Conservation (phyloP, 2,797 vertebrate genomes). For the Urosaurus nigricauda region DNA sequence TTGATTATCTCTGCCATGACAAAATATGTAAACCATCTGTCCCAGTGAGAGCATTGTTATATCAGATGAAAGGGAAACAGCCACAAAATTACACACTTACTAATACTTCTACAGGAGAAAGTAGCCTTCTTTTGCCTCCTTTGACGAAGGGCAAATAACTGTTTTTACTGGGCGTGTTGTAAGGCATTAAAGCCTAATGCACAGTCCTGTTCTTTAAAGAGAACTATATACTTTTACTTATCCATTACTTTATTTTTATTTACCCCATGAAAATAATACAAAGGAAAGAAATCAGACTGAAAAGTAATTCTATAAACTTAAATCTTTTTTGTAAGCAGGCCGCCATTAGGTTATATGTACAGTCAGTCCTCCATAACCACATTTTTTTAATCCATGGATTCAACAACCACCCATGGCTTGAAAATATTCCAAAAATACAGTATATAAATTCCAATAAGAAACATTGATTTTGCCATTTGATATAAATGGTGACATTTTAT, state of each 20-base stretch:
- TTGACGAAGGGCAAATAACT: background rate
- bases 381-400: too few relatives aligned
- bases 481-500: too few relatives aligned
- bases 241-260: background rate
- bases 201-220: background rate
- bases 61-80: background rate
- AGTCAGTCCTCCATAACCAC: too few relatives aligned
- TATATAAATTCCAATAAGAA: too few relatives aligned
- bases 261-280: background rate
- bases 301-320: background rate
- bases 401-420: too few relatives aligned
- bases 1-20: background rate
- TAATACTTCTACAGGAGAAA: background rate
- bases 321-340: background rate
- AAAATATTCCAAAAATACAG: too few relatives aligned
- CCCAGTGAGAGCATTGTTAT: background rate
- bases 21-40: background rate
- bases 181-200: background rate
- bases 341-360: too few relatives aligned
- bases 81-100: too few relatives aligned
- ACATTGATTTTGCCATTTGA: too few relatives aligned
- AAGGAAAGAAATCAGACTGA: background rate
- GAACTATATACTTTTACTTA: background rate
- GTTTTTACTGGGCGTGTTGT: background rate
- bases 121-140: background rate